Conservation (phyloP, 2,113 vertebrate species). For the Drymodes brunneopygia region DNA sequence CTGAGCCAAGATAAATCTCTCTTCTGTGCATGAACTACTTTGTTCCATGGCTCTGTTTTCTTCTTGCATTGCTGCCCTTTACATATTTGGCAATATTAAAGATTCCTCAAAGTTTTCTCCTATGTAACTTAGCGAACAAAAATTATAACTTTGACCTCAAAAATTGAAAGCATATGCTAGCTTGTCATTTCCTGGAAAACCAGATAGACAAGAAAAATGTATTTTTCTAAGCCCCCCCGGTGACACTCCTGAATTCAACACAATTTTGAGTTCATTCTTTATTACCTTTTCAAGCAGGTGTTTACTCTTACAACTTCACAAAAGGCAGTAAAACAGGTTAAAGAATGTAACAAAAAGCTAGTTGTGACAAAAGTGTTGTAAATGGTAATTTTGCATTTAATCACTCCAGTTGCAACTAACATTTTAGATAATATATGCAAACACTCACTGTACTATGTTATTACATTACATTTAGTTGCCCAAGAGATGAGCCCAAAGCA, state of each 20-base stretch:
- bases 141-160: conserved; percentile 45
- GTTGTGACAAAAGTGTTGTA: not conserved
- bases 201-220: conserved; percentile 16
- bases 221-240: not conserved
- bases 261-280: not conserved
- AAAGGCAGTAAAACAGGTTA: not conserved
- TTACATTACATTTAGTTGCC: not conserved
- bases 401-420: not conserved
- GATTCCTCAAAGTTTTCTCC: conserved; percentile 65
- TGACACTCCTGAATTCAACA: not conserved
- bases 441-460: not conserved
- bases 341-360: not conserved
- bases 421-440: not conserved
- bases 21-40: conserved; percentile 39
- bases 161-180: conserved; percentile 67
- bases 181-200: conserved; percentile 47
- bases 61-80: conserved; percentile 40
- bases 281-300: conserved; percentile 2
- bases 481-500: not conserved
- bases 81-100: conserved; percentile 61
- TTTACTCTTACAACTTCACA: not conserved
- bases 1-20: conserved; percentile 61
- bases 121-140: conserved; percentile 49
- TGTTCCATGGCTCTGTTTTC: conserved; percentile 44
- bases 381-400: not conserved